Base-by-base conservation (phyloP, 2,113 vertebrate genomes). In the Ploceus nigricollis region DNA sequence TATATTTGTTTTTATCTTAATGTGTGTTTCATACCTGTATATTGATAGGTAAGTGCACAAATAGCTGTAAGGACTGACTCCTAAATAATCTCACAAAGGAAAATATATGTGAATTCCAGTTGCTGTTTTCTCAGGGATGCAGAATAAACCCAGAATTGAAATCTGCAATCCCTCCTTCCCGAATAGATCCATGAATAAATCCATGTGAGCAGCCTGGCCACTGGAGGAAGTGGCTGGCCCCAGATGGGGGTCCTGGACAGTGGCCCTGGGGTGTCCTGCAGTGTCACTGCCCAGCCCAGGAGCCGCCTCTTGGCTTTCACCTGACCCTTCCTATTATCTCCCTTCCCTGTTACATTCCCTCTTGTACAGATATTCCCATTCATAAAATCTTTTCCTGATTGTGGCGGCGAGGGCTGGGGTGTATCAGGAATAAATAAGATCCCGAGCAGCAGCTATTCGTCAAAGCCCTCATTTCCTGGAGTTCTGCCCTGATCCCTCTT, bases 401-500 rank as follows among this genome's bases (percentile, higher is more conserved):
- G 93, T 78, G 94, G 93, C 90, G 80, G 94, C 71, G 54, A 97
- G 96, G 95, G 95, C 97, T 96, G 96, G 95, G 78, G 94, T 94
- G 97, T 63, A 48, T 91, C 94, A 94, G 95, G 97, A 97, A 97
- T 93, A 98, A 97, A 96, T 87, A 87, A 53, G 68, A 92, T 68
- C 92, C 64, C 0, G 60, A 87, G 96, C 97, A 90, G 94, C 89
- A 96, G 92, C 82, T 84, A 89, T 97, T 97, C 64, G 85, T 97
- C 97, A 97, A 92, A 87, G 71, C 86, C 89, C 82, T 77, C 78
- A 89, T 96, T 95, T 97, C 96, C 96, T 64, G 82, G 70, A 65
- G 94, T 97, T 97, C 97, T 95, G 94, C 97, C 97, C 96, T 96
- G 93, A 91, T 95, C 94, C 96, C 95, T 93, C 93, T 95, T 94